These are phyloP conservation scores for Antedon mediterranea DNA, from an alignment of 53 echinoderm and acorn worm species.

Conservation along the genomic window DNA sequence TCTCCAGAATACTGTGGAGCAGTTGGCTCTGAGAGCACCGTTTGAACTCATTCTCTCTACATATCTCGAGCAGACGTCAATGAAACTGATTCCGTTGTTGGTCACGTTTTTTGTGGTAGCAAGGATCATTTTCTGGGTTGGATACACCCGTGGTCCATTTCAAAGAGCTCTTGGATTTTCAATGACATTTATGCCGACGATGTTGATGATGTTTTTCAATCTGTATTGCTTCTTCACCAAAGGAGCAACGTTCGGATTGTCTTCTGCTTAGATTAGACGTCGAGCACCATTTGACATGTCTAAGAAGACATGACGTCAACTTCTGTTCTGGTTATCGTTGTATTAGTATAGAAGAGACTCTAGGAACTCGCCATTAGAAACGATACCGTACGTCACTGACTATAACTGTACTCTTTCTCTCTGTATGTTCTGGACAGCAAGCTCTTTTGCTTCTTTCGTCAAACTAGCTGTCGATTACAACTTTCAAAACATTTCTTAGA, in stretches of 20 bases:
- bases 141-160: background rate
- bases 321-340: too few relatives aligned
- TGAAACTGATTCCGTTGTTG: constrained; percentile 3
- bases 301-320: background rate
- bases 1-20: background rate
- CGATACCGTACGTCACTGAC: too few relatives aligned
- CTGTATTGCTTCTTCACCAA: background rate
- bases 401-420: too few relatives aligned
- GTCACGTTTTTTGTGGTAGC: background rate
- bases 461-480: too few relatives aligned
- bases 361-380: too few relatives aligned
- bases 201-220: background rate
- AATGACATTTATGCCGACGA: constrained; percentile 6
- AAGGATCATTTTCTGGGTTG: constrained; percentile 2
- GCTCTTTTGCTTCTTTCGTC: too few relatives aligned
- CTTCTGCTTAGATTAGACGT: too few relatives aligned
- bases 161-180: constrained; percentile 8
- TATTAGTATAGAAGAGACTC: too few relatives aligned
- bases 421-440: too few relatives aligned
- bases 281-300: background rate
- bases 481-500: too few relatives aligned
- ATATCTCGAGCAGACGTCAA: background rate
- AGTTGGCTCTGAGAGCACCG: background rate
- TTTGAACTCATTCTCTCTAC: background rate
- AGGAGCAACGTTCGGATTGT: background rate